Conservation (phyloP, 2,888 invertebrate species). For the Phalangium opilio region DNA sequence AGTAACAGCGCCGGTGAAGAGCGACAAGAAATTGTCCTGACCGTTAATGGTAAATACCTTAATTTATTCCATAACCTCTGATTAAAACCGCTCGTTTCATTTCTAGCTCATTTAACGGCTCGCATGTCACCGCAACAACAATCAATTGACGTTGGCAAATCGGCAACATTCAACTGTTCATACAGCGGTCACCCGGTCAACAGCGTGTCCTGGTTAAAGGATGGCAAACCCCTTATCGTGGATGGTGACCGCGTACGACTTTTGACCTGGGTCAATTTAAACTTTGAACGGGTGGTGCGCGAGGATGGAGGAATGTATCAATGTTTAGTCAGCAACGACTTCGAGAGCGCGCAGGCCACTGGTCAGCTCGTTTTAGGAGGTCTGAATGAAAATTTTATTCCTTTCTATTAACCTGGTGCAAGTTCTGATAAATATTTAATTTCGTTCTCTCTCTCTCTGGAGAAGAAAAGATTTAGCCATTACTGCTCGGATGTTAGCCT, state of each 20-base stretch:
- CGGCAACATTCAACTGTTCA: conserved; percentile 75
- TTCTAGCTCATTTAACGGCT: conserved; percentile 61
- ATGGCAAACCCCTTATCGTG: conserved; percentile 25
- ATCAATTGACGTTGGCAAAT: conserved; percentile 82
- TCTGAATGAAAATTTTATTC: conserved; percentile 17
- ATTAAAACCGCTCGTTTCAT: conserved; percentile 3
- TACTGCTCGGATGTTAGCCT: no score
- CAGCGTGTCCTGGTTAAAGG: conserved; percentile 28
- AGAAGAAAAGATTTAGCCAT: no score
- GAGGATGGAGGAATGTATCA: conserved; percentile 33
- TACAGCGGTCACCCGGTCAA: conserved; percentile 28
- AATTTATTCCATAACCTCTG: no score
- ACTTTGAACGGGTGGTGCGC: conserved; percentile 26
- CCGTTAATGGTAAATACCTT: conserved; percentile 21
- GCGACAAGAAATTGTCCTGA: conserved; percentile 19
- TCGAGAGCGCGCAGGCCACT: conserved; percentile 28
- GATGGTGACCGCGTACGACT: conserved; percentile 16
- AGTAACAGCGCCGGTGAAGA: conserved; percentile 28
- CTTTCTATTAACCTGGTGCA: no score
- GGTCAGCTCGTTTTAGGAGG: conserved; percentile 31
- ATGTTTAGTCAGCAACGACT: conserved; percentile 26
- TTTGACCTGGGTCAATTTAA: conserved; percentile 19
- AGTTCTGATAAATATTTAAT: no score
- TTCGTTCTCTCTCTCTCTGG: no score
- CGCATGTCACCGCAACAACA: conserved; percentile 78